Conservation (phyloP, 2,797 vertebrate species). For the Onychomys leucogaster region DNA sequence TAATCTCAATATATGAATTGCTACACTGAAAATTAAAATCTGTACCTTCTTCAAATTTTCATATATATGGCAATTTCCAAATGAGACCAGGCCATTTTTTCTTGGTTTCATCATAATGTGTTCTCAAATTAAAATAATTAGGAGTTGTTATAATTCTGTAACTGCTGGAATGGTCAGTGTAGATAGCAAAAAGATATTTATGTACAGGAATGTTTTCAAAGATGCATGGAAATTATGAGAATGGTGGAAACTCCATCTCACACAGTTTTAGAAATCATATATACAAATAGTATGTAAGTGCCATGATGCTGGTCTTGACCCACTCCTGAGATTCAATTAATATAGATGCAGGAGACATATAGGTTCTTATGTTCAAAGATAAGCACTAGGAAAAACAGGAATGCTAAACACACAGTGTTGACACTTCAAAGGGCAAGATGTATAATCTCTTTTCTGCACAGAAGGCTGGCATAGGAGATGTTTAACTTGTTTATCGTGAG, state of each 20-base stretch:
- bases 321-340: not conserved
- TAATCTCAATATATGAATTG: not conserved
- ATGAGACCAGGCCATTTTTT: not conserved
- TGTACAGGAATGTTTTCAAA: not conserved
- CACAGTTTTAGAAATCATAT: not conserved
- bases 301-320: not conserved
- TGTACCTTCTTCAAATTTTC: not conserved
- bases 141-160: not conserved
- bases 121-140: not conserved
- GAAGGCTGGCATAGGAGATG: not conserved
- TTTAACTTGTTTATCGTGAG: not conserved
- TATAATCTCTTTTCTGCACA: not conserved
- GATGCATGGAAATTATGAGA: not conserved
- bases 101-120: not conserved
- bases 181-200: not conserved
- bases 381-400: not conserved
- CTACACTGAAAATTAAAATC: not conserved
- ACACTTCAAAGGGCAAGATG: not conserved
- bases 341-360: not conserved
- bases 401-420: not conserved
- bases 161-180: not conserved
- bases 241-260: not conserved
- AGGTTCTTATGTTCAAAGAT: not conserved
- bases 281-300: not conserved
- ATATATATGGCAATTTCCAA: not conserved